Conservation (phyloP, 2,113 vertebrate genomes). For the Apodemus speciosus region DNA sequence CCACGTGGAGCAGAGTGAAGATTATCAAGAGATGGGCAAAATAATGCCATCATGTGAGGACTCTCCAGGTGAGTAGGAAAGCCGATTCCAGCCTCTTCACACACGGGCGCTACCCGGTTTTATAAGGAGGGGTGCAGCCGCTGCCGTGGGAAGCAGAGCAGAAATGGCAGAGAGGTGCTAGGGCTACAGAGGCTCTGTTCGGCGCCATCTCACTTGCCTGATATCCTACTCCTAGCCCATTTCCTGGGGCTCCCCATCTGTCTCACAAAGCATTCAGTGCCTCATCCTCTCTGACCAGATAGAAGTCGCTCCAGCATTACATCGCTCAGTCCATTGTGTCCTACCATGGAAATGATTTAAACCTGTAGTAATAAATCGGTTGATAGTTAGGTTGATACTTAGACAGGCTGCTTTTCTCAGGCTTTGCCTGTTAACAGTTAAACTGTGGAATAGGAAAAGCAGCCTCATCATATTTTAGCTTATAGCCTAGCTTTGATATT, state of each 20-base stretch:
- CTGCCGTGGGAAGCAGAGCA: not conserved
- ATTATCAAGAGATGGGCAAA: conserved; percentile 57
- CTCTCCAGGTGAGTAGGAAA: conserved; percentile 75
- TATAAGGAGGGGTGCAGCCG: not conserved
- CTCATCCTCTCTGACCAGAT: not conserved
- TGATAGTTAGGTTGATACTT: not conserved
- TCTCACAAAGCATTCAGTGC: not conserved
- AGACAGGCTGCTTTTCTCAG: not conserved
- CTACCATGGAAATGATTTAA: not conserved
- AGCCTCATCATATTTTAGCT: not conserved
- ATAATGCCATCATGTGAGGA: conserved; percentile 56
- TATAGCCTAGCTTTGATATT: conserved; percentile 1
- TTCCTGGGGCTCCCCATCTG: not conserved
- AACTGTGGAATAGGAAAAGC: conserved; percentile 17
- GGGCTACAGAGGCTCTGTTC: not conserved
- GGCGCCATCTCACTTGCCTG: not conserved
- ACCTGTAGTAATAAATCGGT: conserved; percentile 9
- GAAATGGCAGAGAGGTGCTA: not conserved
- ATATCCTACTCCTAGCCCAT: not conserved
- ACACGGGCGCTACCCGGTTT: not conserved
- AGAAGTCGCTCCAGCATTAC: not conserved
- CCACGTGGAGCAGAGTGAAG: conserved; percentile 32
- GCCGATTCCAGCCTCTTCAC: not conserved
- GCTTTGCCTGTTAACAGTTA: conserved; percentile 26
- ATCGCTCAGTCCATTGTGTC: not conserved